Evolutionary conservation across 2,113 vertebrate species (phyloP), one percentile per base, ranked within the genome.

Genomic region (Anthoscopus minutus): DNA sequence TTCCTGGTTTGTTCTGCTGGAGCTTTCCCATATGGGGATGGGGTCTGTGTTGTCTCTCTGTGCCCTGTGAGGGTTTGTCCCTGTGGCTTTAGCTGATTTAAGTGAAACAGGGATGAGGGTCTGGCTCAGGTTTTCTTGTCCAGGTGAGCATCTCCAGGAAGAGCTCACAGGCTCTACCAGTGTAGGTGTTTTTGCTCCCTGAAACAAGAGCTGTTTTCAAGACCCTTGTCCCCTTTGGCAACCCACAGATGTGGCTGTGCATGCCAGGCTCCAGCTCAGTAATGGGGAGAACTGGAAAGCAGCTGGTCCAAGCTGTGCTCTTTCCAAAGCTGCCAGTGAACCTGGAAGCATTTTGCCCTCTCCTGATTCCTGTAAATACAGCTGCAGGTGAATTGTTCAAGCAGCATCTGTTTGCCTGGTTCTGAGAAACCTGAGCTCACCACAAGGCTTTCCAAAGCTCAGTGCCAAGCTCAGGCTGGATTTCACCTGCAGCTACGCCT

Each of bases 321-420:
- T 62, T 82, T 61, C 53, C 84, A 76, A 80, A 89, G 86, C 73
- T 91, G 31, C 69, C 44, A 54, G 61, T 31, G 89, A 73, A 56
- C 37, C 86, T 86, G 89, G 57, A 38, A 86, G 50, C 78, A n/a
- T 44, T 69, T 66, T 66, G 27, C 62, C 54, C 71, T 79, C 71
- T 92, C 62, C 50, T 20, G 25, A 20, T 66, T 89, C 73, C 93
- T 93, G 92, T 91, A 86, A 91, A 86, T 89, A 66, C 54, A 83
- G 56, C 71, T 8, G 4, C 76, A 38, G 89, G 67, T 51, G 51
- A 54, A n/a, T 70, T 82, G 50, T 73, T 58, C 50, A 31, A 86
- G 93, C 73, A 83, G 30, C 74, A 48, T 69, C 58, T 58, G 1
- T 79, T 89, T 89, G 74, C 74, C 51, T 85, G 51, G 50, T 77